Conservation (phyloP, 2,888 invertebrate species). For the Pheosia tremula region DNA sequence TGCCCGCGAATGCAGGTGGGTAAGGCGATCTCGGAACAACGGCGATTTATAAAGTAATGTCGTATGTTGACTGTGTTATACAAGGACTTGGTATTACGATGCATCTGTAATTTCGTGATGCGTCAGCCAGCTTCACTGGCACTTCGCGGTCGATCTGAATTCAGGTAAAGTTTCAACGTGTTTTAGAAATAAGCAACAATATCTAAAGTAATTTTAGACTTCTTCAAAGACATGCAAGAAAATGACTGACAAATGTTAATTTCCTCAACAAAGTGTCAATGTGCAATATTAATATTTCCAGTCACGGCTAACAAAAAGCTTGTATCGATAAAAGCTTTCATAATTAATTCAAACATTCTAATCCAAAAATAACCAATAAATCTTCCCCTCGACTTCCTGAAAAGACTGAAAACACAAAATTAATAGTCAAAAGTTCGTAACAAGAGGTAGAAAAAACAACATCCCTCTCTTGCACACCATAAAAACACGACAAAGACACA, state of each 20-base stretch:
- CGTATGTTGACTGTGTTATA: constrained; percentile 42
- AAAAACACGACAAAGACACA: constrained; percentile 83
- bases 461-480: constrained; percentile 75
- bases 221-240: too few relatives aligned
- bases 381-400: constrained; percentile 10
- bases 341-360: neutral
- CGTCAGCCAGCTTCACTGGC: too few relatives aligned
- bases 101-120: neutral
- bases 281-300: too few relatives aligned
- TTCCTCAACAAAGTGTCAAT: too few relatives aligned
- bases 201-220: too few relatives aligned
- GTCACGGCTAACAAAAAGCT: too few relatives aligned
- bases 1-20: constrained; percentile 77
- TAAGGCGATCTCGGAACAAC: constrained; percentile 69
- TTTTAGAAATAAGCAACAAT: too few relatives aligned
- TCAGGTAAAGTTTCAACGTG: too few relatives aligned
- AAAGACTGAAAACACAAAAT: constrained; percentile 22
- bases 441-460: constrained; percentile 71
- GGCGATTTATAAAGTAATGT: constrained; percentile 65
- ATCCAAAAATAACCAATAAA: constrained; percentile 5
- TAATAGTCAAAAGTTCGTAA: constrained; percentile 53
- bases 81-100: neutral
- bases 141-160: too few relatives aligned
- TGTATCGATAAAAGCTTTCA: too few relatives aligned
- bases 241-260: too few relatives aligned